Evolutionary conservation across 2,113 vertebrate species (phyloP).

Genomic region (Labrus mixtus): DNA sequence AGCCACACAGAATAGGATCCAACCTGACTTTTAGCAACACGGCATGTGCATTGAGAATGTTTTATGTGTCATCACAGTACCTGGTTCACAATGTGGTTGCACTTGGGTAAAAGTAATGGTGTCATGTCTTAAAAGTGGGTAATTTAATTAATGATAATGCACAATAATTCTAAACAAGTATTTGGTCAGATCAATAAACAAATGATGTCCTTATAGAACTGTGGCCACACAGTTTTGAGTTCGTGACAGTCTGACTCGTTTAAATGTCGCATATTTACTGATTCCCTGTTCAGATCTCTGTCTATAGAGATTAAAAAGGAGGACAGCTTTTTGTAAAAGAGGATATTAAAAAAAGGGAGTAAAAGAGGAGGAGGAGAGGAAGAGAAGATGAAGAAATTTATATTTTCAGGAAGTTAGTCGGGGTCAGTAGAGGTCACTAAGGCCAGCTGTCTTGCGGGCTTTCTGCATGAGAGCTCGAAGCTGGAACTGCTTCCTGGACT

Average conservation of each 20-base stretch:
- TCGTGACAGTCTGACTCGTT: conserved; percentile 1
- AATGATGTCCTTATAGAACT: conserved; percentile 2
- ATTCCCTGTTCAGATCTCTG: neutral
- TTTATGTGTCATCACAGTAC: conserved; percentile 13
- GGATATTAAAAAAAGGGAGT: conserved; percentile 46
- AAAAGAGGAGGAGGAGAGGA: conserved; percentile 28
- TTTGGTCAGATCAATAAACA: conserved; percentile 39
- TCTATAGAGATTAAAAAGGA: conserved; percentile 18
- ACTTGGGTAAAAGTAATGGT: neutral
- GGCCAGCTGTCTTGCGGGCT: conserved; percentile 97
- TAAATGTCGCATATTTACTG: neutral
- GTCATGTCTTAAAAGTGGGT: neutral
- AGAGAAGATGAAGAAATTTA: conserved; percentile 47
- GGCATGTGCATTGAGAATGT: neutral
- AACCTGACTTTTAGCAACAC: neutral
- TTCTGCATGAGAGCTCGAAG: conserved; percentile 99
- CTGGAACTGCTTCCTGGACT: conserved; percentile 99
- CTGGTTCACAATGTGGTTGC: conserved; percentile 1
- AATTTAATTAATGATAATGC: conserved; percentile 4
- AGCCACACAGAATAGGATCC: neutral
- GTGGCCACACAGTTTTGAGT: too few relatives aligned
- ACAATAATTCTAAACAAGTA: conserved; percentile 15
- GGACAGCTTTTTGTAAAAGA: conserved; percentile 30
- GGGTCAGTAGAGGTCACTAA: conserved; percentile 96
- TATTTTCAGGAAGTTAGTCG: conserved; percentile 42